These are phyloP conservation scores for Andrena chrysosceles DNA, from an alignment of 2,888 invertebrate genomes.

Conservation along the genomic window DNA sequence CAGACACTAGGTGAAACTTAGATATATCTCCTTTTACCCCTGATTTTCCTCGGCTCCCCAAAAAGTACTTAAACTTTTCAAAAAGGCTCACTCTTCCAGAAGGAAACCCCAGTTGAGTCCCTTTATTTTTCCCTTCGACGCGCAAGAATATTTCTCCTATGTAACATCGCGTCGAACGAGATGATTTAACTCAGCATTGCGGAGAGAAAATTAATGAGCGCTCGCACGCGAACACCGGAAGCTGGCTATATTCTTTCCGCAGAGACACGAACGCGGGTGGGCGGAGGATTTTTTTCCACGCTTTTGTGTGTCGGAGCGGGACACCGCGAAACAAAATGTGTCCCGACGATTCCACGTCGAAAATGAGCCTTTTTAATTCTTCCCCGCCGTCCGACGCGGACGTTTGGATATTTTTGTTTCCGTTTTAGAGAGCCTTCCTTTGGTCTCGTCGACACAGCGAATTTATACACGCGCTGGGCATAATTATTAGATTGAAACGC, in stretches of 20 bases:
- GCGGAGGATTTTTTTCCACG: conserved; percentile 1
- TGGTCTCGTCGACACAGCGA: background rate
- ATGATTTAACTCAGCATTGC: conserved; percentile 5
- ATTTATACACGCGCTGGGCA: background rate
- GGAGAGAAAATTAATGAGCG: conserved; percentile 13
- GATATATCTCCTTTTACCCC: too few species aligned
- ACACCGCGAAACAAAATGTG: conserved; percentile 7
- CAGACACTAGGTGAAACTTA: too few species aligned
- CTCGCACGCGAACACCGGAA: conserved; percentile 1
- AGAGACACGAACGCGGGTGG: background rate
- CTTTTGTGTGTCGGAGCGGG: background rate
- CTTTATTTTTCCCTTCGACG: background rate
- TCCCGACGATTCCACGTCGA: background rate
- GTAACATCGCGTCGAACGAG: background rate
- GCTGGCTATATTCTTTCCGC: background rate
- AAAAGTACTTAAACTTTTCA: too few species aligned
- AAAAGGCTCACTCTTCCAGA: too few species aligned
- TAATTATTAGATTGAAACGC: conserved; percentile 22
- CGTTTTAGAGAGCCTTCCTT: background rate
- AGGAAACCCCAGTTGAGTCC: too few species aligned
- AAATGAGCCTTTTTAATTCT: conserved; percentile 6
- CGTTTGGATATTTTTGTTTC: background rate
- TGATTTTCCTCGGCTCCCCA: too few species aligned
- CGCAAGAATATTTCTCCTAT: too few species aligned
- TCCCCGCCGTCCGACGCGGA: background rate